A percentile compares a stretch with the other conserved stretches of the same genome.
These are phyloP conservation scores for Pitta sordida DNA, from an alignment of 2,113 vertebrate genomes.

Conservation along the genomic window DNA sequence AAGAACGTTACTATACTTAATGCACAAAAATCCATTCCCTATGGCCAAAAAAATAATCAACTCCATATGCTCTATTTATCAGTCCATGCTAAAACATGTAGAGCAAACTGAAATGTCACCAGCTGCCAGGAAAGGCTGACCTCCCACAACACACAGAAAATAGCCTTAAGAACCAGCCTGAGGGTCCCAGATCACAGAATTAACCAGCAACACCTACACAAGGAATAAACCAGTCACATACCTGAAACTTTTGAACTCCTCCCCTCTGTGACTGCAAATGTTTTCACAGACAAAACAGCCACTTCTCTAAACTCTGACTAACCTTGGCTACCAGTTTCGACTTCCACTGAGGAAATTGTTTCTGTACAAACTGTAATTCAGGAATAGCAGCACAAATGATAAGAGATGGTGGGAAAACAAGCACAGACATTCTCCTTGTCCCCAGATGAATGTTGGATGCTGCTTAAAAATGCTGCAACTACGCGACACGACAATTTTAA, in stretches of 20 bases:
- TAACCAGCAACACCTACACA: neutral
- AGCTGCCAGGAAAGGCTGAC: neutral
- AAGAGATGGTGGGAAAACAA: neutral
- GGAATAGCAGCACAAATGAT: neutral
- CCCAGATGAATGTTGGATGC: neutral
- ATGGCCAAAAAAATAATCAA: slow-evolving; percentile 21
- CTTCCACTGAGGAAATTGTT: neutral
- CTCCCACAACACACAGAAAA: neutral
- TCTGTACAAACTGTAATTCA: neutral
- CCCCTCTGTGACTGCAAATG: neutral
- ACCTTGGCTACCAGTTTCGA: neutral
- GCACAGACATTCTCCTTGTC: neutral
- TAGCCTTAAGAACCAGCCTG: neutral
- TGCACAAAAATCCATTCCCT: slow-evolving; percentile 24
- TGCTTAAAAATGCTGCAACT: neutral
- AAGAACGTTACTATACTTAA: slow-evolving; percentile 23
- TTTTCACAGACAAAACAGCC: neutral
- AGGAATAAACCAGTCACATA: neutral
- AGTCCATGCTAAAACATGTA: neutral
- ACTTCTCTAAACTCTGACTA: neutral
- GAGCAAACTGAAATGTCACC: neutral
- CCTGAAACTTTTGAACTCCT: neutral
- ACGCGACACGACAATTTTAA: neutral
- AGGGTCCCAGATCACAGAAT: neutral
- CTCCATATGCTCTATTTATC: neutral